Evolutionary conservation across 2,113 vertebrate genomes (phyloP).

Genomic region (Anhinga anhinga): DNA sequence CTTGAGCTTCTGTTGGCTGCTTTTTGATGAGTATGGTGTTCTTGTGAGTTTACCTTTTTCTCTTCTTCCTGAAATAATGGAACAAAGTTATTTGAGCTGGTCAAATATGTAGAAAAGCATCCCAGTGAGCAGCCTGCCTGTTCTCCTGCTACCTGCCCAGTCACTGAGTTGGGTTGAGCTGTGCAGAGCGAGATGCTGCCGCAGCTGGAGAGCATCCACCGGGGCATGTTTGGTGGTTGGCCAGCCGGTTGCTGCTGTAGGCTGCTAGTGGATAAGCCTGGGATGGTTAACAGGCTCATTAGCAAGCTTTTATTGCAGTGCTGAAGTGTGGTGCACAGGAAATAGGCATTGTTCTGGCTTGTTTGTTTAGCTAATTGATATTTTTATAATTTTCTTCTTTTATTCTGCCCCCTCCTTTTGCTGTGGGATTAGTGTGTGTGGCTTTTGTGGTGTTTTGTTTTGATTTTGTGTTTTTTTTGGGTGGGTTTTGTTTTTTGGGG

Average conservation of each 20-base stretch:
- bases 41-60: not conserved
- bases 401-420: not conserved
- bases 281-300: not conserved
- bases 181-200: fast-evolving
- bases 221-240: fast-evolving
- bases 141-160: not conserved
- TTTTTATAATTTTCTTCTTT: not conserved
- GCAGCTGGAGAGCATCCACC: not conserved
- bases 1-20: not conserved
- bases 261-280: not conserved
- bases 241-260: not conserved
- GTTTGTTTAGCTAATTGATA: not conserved
- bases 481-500: not conserved
- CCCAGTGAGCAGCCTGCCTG: not conserved
- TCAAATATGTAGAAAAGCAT: not conserved
- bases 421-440: not conserved
- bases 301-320: not conserved
- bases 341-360: not conserved
- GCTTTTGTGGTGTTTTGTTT: not conserved
- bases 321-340: not conserved
- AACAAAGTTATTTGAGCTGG: not conserved
- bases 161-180: not conserved
- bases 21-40: not conserved
- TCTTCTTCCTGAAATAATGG: not conserved
- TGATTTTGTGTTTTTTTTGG: fast-evolving